Percentiles rank a stretch among this genome's conserved stretches.
phyloP scores from a whole-genome alignment of 2,888 invertebrate species.

The Lepidocyrtinus sp. region DNA sequence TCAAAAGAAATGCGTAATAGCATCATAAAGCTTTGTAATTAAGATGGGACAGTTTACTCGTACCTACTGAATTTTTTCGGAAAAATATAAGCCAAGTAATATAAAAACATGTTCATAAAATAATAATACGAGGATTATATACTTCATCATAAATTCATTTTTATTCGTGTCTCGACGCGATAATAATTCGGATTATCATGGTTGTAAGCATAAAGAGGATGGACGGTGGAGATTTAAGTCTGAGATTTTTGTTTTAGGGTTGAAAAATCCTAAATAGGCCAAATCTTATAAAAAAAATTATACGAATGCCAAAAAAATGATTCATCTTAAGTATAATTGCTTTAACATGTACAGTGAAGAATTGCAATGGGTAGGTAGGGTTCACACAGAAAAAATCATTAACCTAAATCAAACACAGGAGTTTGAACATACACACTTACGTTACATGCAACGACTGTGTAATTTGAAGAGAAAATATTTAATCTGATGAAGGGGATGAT shows the following conservation, averaged over 20 bases:
- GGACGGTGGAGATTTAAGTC: neutral
- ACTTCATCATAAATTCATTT: too few species aligned
- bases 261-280: conserved; percentile 15
- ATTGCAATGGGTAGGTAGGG: neutral
- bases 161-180: conserved; percentile 42
- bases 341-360: neutral
- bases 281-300: neutral
- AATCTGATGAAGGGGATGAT: neutral
- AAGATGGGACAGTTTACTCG: too few species aligned
- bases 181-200: conserved; percentile 60
- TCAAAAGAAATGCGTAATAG: neutral
- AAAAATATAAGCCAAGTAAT: too few species aligned
- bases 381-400: conserved; percentile 51
- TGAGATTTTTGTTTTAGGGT: neutral
- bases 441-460: neutral
- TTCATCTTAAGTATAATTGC: conserved; percentile 13
- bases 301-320: conserved; percentile 9
- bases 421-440: neutral
- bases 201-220: conserved; percentile 51
- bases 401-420: conserved; percentile 55
- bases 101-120: too few species aligned
- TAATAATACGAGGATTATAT: too few species aligned
- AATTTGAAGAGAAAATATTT: neutral
- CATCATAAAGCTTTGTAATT: neutral
- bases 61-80: too few species aligned